Base-by-base conservation (phyloP, 2,113 vertebrate genomes). In the Chinchilla lanigera region DNA sequence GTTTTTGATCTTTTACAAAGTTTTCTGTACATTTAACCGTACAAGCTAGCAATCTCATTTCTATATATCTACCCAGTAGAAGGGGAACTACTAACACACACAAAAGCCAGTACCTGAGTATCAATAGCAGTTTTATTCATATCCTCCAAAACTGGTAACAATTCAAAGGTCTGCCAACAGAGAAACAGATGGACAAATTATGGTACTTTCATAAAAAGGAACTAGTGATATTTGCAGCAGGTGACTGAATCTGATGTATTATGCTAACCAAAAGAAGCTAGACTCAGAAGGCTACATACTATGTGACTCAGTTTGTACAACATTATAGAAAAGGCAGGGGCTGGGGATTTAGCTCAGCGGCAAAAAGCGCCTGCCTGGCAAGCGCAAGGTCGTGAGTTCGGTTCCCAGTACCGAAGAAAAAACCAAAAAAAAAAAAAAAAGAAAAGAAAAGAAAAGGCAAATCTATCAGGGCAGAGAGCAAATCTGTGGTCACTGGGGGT, bases 391-490 rank as follows among this genome's bases (percentile, higher is more conserved):
- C n/a, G n/a, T n/a, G n/a, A n/a, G n/a, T n/a, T n/a, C n/a, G n/a
- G n/a, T n/a, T n/a, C n/a, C n/a, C n/a, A n/a, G n/a, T n/a, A n/a
- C n/a, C n/a, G n/a, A n/a, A n/a, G n/a, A n/a, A n/a, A n/a, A n/a
- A n/a, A n/a, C n/a, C n/a, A n/a, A n/a, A n/a, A n/a, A n/a, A n/a
- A n/a, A n/a, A n/a, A n/a, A n/a, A n/a, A n/a, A n/a, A n/a, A 95
- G 61, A 84, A 95, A 84, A 95, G 61, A 84, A 95, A 84, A 95
- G 61, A 84, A 95, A 84, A 60, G 50, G 26, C 20, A 56, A 80
- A 56, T 52, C 38, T 75, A 5, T 41, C 38, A 4, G 54, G 41
- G 63, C 86, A 82, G 38, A 95, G 58, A 13, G 11, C 33, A 88
- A 41, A 58, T 82, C 22, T 52, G 12, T 93, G 63, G 52, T 77